These are phyloP conservation scores for Ceuthmochares aereus DNA, from an alignment of 2,113 vertebrate species.

Conservation along the genomic window DNA sequence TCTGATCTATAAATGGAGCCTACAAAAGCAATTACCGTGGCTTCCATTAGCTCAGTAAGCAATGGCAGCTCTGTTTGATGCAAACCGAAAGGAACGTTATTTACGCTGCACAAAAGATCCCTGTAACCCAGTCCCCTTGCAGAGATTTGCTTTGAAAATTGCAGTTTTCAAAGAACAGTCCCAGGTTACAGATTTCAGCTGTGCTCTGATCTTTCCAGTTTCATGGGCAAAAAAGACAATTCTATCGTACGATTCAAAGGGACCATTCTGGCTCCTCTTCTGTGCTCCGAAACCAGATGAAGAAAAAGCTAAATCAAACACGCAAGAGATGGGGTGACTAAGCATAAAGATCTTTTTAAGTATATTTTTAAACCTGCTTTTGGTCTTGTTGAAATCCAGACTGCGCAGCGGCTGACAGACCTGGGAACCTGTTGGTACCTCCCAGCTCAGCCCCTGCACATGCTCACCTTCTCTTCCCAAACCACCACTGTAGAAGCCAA, in stretches of 20 bases:
- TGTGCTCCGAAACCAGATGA: not conserved
- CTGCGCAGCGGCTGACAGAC: not conserved
- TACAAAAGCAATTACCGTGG: constrained; percentile 82
- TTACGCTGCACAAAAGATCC: constrained; percentile 51
- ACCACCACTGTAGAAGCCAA: accelerated
- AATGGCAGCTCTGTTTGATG: constrained; percentile 67
- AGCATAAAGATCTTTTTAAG: not conserved
- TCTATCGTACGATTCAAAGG: not conserved
- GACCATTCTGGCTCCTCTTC: not conserved
- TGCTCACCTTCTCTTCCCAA: not conserved
- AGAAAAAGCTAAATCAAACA: not conserved
- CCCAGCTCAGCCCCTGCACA: not conserved
- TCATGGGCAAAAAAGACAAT: not conserved
- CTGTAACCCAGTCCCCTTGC: constrained; percentile 9
- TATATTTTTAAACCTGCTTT: not conserved
- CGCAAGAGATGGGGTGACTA: not conserved
- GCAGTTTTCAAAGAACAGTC: not conserved
- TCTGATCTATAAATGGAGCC: constrained; percentile 82
- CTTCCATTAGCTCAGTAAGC: constrained; percentile 74
- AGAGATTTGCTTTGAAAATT: constrained; percentile 51
- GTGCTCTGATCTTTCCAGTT: not conserved
- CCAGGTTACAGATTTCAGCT: not conserved
- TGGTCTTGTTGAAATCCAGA: not conserved
- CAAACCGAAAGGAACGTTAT: constrained; percentile 76
- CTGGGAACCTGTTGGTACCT: not conserved